Evolutionary conservation across 2,113 vertebrate species (phyloP), one percentile per base, ranked within the genome.

Genomic region (Festucalex cinctus): DNA sequence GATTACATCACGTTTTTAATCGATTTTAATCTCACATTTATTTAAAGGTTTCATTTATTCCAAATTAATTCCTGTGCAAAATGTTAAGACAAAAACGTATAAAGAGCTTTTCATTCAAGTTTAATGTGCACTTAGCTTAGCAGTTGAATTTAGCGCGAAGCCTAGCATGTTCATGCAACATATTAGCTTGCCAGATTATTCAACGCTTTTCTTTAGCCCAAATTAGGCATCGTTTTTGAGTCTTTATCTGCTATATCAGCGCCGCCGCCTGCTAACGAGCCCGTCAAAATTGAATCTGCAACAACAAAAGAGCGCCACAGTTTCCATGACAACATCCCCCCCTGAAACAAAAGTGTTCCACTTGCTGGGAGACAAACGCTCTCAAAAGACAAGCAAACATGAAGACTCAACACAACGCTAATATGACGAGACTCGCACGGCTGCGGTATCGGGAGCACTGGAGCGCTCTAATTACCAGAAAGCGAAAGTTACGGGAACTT

Each of bases 321-420:
- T 57, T 57, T 57, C 54, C 54, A 57, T 57, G 28, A 17, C 54
- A 28, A 57, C 54, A 16, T 17, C 17, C 54, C 24, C 54, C 26
- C 26, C 5, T 22, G 51, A 24, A 24, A 17, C 16, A 57, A 16
- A 56, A 57, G 26, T 32, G 13, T 57, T 32, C 54, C 8, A 32
- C 54, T 57, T 28, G 54, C 54, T 7, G 54, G 14, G 54, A 57
- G 54, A 57, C 54, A 57, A 32, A 57, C 28, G 54, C 54, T 57
- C 54, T 19, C 54, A 57, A 57, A 57, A 41, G 41, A 64, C 56
- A 51, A n/a, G 4, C 48, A 51, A 22, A 22, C n/a, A 9, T 3
- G 20, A 22, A 51, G 48, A n/a, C 20, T 7, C 7, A 49, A 20
- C 44, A 20, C 17, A 19, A 20, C 44, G 44, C 44, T 46, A 46